Percentiles rank a stretch among this genome's conserved stretches.
Evolutionary conservation across 1,140 invertebrate genomes (phyloP).

Genomic region (Eueides isabella): DNA sequence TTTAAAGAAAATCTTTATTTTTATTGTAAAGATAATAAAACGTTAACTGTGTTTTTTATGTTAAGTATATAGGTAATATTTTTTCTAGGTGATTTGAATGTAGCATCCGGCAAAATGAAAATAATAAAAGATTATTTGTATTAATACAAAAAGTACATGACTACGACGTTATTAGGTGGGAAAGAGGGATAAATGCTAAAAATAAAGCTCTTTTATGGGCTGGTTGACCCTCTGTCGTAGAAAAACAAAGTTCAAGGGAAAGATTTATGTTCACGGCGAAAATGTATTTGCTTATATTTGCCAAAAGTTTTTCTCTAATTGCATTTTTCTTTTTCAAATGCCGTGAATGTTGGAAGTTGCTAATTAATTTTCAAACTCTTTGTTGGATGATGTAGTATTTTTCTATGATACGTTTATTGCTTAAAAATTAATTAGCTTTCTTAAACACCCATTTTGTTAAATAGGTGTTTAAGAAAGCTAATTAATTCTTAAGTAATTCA

Average conservation of each 20-base stretch:
- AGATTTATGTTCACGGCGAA: constrained; percentile 56
- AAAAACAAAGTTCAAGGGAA: constrained; percentile 54
- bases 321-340: constrained; percentile 39
- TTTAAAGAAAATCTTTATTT: no score
- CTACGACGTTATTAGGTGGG: constrained; percentile 23
- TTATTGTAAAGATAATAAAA: no score
- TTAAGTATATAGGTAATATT: no score
- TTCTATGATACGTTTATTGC: no score
- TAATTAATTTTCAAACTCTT: not conserved
- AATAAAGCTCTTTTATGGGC: constrained; percentile 51
- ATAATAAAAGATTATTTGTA: constrained; percentile 17
- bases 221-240: constrained; percentile 49
- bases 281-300: constrained; percentile 47
- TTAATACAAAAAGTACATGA: not conserved
- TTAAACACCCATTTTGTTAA: no score
- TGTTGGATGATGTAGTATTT: no score
- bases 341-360: not conserved
- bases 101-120: not conserved
- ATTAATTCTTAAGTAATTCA: not conserved
- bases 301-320: constrained; percentile 52
- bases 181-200: constrained; percentile 21
- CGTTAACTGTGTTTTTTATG: no score
- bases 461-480: no score
- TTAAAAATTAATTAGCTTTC: not conserved
- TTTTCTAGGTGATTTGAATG: no score